Evolutionary conservation across 2,888 invertebrate species (phyloP).

Genomic region (Cantharis rufa): DNA sequence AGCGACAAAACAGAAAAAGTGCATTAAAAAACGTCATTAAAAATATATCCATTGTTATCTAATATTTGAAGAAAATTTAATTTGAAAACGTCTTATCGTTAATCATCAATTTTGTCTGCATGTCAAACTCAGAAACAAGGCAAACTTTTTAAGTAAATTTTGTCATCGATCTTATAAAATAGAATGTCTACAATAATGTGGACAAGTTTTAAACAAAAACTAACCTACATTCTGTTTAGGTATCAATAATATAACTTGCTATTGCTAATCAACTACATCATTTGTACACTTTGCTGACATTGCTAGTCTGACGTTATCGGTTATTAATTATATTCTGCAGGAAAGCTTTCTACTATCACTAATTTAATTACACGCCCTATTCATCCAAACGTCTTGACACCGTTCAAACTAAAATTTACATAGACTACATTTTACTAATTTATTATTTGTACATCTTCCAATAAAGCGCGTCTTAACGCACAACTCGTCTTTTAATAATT

Average conservation of each 20-base stretch:
- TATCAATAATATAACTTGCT: constrained; percentile 5
- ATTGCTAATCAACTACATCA: constrained; percentile 14
- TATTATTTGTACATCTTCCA: background rate
- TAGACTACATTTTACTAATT: background rate
- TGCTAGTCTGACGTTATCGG: constrained; percentile 12
- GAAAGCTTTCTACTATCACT: constrained; percentile 15
- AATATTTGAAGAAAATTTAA: background rate
- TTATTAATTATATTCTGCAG: constrained; percentile 21
- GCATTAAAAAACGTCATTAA: background rate
- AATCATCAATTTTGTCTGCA: constrained; percentile 13
- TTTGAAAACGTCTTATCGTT: constrained; percentile 14
- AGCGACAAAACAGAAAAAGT: background rate
- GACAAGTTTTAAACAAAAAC: constrained; percentile 3
- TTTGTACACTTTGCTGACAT: constrained; percentile 15
- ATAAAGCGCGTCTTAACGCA: background rate
- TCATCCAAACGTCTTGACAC: background rate
- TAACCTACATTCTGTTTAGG: constrained; percentile 15
- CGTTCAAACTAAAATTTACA: background rate
- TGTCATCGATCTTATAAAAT: constrained; percentile 13
- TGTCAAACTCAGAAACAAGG: constrained; percentile 27
- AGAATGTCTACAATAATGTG: background rate
- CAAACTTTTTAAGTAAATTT: constrained; percentile 26
- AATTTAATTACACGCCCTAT: constrained; percentile 14
- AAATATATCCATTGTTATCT: background rate
- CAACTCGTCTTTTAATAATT: background rate